Percentiles rank a stretch among this genome's conserved stretches.
These are phyloP conservation scores for Altica lythri DNA, from an alignment of 2,888 invertebrate species.

Conservation along the genomic window DNA sequence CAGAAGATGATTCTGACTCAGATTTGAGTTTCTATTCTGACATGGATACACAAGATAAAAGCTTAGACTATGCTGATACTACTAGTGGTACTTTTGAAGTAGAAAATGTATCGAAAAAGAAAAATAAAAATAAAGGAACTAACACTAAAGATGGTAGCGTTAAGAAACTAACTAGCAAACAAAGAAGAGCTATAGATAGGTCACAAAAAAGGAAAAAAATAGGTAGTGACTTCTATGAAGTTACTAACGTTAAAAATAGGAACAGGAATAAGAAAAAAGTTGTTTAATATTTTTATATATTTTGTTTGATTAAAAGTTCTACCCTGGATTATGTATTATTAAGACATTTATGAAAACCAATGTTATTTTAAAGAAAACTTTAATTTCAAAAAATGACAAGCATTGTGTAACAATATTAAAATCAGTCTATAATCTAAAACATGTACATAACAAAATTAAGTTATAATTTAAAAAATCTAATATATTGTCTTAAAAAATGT, in stretches of 20 bases:
- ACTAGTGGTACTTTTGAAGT: constrained; percentile 60
- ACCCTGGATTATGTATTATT: neutral
- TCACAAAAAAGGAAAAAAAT: constrained; percentile 78
- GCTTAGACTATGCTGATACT: constrained; percentile 55
- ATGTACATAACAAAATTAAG: constrained; percentile 30
- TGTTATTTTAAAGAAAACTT: constrained; percentile 6
- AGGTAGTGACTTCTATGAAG: constrained; percentile 89
- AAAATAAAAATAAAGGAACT: constrained; percentile 37
- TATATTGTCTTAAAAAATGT: constrained; percentile 27
- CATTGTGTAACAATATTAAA: constrained; percentile 36
- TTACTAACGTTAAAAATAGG: constrained; percentile 85
- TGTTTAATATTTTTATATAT: neutral
- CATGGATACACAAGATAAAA: constrained; percentile 64
- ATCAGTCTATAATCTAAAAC: constrained; percentile 36
- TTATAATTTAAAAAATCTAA: constrained; percentile 27
- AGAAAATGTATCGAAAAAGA: constrained; percentile 47
- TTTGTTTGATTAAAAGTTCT: constrained; percentile 1
- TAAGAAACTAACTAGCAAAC: constrained; percentile 74
- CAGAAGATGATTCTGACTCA: constrained; percentile 59
- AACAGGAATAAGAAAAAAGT: constrained; percentile 71
- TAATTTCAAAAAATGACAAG: constrained; percentile 21
- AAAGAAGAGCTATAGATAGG: constrained; percentile 75
- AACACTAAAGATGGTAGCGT: constrained; percentile 43
- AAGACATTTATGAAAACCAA: neutral
- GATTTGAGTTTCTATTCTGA: constrained; percentile 73